Evolutionary conservation across 2,797 vertebrate species (phyloP).

Genomic region (Antennarius maculatus): DNA sequence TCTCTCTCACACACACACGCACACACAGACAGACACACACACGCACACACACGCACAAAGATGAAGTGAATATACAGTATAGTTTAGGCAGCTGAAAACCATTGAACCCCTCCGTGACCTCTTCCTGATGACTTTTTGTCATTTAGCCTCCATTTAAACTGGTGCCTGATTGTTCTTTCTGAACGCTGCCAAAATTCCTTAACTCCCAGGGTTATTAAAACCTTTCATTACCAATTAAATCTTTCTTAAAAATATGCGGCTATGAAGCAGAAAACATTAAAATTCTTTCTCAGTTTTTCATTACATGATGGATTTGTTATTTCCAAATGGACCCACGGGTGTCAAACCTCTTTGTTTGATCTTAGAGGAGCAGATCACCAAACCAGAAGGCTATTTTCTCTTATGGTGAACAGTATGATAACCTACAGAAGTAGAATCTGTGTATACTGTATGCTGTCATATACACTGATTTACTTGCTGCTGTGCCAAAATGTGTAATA

Average conservation of each 20-base stretch:
- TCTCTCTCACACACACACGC: slow-evolving; percentile 18
- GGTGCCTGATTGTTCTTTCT: not conserved
- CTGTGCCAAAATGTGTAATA: not conserved
- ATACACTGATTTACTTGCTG: slow-evolving; percentile 1
- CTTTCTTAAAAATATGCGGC: slow-evolving; percentile 4
- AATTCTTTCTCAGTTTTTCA: not conserved
- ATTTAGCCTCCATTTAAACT: slow-evolving; percentile 27
- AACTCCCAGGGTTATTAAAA: slow-evolving; percentile 30
- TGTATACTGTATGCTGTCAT: not conserved
- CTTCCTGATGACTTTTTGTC: slow-evolving; percentile 22
- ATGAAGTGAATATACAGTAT: not conserved
- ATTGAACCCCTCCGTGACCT: slow-evolving; percentile 22
- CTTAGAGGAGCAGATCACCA: not conserved
- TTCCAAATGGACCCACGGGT: slow-evolving; percentile 17
- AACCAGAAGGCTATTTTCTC: not conserved
- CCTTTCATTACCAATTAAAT: slow-evolving; percentile 44
- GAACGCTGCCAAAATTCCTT: slow-evolving; percentile 16
- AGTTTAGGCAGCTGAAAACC: slow-evolving; percentile 15
- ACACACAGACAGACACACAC: no score
- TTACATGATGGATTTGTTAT: slow-evolving; percentile 17
- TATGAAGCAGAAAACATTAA: slow-evolving; percentile 1
- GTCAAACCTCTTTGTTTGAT: slow-evolving; percentile 1
- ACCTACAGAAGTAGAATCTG: not conserved
- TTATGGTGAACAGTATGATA: not conserved
- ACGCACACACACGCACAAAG: slow-evolving; percentile 8